phyloP scores from a whole-genome alignment of 2,797 vertebrate genomes.

The Characodon lateralis region DNA sequence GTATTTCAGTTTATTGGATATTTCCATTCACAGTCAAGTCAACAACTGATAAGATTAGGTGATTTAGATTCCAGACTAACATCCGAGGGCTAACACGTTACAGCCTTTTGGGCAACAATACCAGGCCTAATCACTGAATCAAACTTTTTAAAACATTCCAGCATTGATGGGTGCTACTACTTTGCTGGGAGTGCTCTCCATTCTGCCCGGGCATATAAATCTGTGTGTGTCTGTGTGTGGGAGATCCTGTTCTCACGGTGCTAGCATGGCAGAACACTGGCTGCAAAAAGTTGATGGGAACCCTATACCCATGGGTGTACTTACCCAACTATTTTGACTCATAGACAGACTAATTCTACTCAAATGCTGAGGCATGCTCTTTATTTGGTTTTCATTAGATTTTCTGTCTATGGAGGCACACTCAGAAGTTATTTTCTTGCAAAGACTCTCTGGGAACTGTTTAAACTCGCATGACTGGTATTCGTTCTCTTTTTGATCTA shows the following conservation, averaged over 20 bases:
- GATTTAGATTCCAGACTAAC: constrained; percentile 22
- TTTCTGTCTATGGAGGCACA: neutral
- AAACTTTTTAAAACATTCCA: constrained; percentile 59
- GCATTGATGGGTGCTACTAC: constrained; percentile 54
- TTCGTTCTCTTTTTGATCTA: neutral
- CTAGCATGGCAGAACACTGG: constrained; percentile 38
- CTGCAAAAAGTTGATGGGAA: constrained; percentile 65
- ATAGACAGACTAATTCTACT: constrained; percentile 41
- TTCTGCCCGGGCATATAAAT: constrained; percentile 4
- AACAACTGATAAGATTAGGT: neutral
- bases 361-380: constrained; percentile 8
- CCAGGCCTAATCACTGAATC: constrained; percentile 53
- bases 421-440: constrained; percentile 1
- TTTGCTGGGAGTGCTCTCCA: constrained; percentile 51
- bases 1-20: constrained; percentile 7
- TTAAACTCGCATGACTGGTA: neutral
- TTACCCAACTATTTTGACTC: constrained; percentile 44
- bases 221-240: constrained; percentile 32
- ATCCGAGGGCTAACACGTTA: constrained; percentile 16
- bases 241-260: constrained; percentile 65
- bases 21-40: constrained; percentile 5
- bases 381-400: neutral
- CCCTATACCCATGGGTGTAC: constrained; percentile 52
- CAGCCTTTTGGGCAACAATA: constrained; percentile 35
- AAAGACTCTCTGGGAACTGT: constrained; percentile 1